Evolutionary conservation across 2,113 vertebrate genomes (phyloP).

Genomic region (Brachypodius melanocephalos): DNA sequence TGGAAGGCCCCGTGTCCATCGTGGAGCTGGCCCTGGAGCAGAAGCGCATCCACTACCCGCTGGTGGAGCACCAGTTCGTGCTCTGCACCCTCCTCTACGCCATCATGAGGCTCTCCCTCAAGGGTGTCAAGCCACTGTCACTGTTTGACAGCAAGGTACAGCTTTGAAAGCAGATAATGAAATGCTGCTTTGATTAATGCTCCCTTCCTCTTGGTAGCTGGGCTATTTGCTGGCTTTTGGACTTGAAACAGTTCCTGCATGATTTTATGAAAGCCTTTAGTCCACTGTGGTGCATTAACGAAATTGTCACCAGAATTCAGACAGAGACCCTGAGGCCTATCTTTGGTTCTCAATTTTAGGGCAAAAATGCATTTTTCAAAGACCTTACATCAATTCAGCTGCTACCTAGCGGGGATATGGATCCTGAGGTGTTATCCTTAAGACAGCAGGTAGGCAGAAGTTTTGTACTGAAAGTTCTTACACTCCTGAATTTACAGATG

Average conservation of each 20-base stretch:
- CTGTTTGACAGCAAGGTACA: conserved; percentile 94
- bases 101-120: conserved; percentile 84
- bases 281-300: neutral
- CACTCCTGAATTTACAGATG: neutral
- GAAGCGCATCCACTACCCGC: conserved; percentile 87
- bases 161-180: neutral
- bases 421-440: conserved; percentile 80
- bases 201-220: neutral
- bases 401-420: conserved; percentile 91
- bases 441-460: conserved; percentile 84
- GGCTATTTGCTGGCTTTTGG: neutral
- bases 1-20: conserved; percentile 87
- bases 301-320: neutral
- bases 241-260: fast-evolving
- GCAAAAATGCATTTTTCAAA: conserved; percentile 97
- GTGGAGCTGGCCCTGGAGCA: conserved; percentile 92
- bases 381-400: conserved; percentile 94
- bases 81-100: conserved; percentile 82
- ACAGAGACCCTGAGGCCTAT: neutral
- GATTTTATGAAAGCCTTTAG: neutral
- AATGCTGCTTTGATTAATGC: neutral
- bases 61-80: conserved; percentile 92
- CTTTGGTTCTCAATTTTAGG: conserved; percentile 73
- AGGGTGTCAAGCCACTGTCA: conserved; percentile 84
- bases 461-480: neutral